These are phyloP conservation scores for Pseudochirops cupreus DNA, from an alignment of 2,797 vertebrate species.

Conservation along the genomic window DNA sequence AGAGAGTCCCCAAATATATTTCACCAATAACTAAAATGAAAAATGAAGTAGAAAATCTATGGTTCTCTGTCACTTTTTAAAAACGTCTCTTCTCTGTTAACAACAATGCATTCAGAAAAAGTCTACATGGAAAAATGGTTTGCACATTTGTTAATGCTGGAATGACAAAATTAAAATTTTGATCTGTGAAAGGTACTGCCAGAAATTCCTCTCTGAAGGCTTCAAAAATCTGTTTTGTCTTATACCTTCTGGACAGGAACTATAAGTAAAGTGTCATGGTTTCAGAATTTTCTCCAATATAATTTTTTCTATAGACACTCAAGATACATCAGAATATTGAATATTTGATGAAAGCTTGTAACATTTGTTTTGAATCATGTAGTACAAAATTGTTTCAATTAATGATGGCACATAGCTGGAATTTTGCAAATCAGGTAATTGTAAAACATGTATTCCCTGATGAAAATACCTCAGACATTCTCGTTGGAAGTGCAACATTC, in stretches of 20 bases:
- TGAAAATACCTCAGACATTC: constrained; percentile 98
- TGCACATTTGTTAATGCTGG: constrained; percentile 86
- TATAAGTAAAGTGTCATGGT: constrained; percentile 98
- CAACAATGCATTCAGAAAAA: constrained; percentile 94
- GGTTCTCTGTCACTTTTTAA: constrained; percentile 87
- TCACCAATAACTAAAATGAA: constrained; percentile 95
- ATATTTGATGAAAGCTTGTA: constrained; percentile 92
- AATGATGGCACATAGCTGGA: constrained; percentile 90
- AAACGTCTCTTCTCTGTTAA: constrained; percentile 82
- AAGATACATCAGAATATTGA: constrained; percentile 94
- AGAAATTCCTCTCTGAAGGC: constrained; percentile 97
- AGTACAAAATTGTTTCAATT: constrained; percentile 98
- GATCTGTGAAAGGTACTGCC: constrained; percentile 95
- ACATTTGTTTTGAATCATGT: constrained; percentile 84
- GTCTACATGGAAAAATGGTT: constrained; percentile 93
- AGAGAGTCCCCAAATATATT: constrained; percentile 92
- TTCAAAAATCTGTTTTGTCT: constrained; percentile 94
- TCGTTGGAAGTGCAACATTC: constrained; percentile 97
- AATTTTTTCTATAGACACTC: constrained; percentile 95
- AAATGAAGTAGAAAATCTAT: constrained; percentile 92
- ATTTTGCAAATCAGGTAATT: constrained; percentile 89
- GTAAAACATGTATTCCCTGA: too few species aligned
- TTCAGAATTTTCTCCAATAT: constrained; percentile 97
- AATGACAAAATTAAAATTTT: constrained; percentile 96
- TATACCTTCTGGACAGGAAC: constrained; percentile 94